Conservation (phyloP, 2,797 vertebrate species). For the Hemibagrus guttatus region DNA sequence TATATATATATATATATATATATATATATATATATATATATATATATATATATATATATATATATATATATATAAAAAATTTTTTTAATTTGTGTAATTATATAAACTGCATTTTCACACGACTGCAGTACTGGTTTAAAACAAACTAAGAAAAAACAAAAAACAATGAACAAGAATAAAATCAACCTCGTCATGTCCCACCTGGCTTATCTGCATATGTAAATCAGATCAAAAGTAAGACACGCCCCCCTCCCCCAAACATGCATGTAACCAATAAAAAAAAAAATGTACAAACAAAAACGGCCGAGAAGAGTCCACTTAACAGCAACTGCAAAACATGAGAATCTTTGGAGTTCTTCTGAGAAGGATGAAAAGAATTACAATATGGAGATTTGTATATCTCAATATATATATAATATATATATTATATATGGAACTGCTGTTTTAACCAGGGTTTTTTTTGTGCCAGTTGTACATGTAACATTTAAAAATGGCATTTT, state of each 20-base stretch:
- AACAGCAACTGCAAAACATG: not conserved
- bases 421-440: too few species aligned
- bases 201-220: conserved; percentile 14
- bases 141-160: conserved; percentile 48
- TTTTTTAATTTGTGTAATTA: conserved; percentile 64
- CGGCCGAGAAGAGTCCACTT: not conserved
- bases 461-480: too few species aligned
- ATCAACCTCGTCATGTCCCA: conserved; percentile 30
- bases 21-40: conserved; percentile 72
- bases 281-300: not conserved
- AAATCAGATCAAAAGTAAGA: not conserved
- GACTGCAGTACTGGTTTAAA: conserved; percentile 62
- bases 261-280: not conserved
- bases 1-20: conserved; percentile 22
- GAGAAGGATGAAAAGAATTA: not conserved
- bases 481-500: too few species aligned
- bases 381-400: too few species aligned
- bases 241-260: not conserved
- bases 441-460: too few species aligned
- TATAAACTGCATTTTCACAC: conserved; percentile 67
- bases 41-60: too few species aligned
- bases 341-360: conserved; percentile 5
- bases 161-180: conserved; percentile 52
- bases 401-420: too few species aligned
- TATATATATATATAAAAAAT: conserved; percentile 52